Conservation (phyloP, 2,888 invertebrate species). For the Euplexia lucipara region DNA sequence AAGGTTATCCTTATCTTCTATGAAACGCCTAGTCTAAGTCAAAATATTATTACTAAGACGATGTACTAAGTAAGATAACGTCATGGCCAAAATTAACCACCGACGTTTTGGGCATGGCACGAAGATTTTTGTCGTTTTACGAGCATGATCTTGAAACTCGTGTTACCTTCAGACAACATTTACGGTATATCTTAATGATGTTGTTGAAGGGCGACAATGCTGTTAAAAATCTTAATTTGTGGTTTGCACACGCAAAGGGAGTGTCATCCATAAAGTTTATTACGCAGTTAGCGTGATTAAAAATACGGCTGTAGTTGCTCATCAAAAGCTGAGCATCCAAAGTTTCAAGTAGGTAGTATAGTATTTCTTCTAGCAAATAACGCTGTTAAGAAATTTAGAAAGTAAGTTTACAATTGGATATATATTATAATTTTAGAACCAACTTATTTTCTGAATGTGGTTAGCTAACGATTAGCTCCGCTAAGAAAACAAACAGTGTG, state of each 20-base stretch:
- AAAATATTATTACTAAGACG: conserved; percentile 62
- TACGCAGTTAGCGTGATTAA: conserved; percentile 77
- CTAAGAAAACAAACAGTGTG: conserved; percentile 49
- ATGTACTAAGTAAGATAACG: conserved; percentile 36
- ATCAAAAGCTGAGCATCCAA: conserved; percentile 24
- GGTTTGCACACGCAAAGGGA: conserved; percentile 77
- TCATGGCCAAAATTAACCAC: conserved; percentile 41
- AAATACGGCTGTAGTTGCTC: conserved; percentile 58
- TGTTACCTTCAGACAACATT: conserved; percentile 50
- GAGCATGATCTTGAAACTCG: conserved; percentile 43
- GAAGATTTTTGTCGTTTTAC: conserved; percentile 47
- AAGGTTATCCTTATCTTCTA: conserved; percentile 60
- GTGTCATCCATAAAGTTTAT: conserved; percentile 70
- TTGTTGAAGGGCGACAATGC: conserved; percentile 40
- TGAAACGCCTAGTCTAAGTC: conserved; percentile 53
- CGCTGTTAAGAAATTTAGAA: background rate
- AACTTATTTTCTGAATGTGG: conserved; percentile 24
- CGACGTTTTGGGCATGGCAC: conserved; percentile 37
- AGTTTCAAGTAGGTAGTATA: background rate
- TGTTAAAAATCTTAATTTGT: conserved; percentile 64
- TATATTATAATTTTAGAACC: conserved; percentile 1
- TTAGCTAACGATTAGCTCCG: conserved; percentile 43
- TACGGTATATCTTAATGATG: conserved; percentile 38
- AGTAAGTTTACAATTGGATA: background rate
- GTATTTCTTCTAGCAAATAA: conserved; percentile 4